phyloP scores from a whole-genome alignment of 2,797 vertebrate genomes.

The Anguilla marmorata region DNA sequence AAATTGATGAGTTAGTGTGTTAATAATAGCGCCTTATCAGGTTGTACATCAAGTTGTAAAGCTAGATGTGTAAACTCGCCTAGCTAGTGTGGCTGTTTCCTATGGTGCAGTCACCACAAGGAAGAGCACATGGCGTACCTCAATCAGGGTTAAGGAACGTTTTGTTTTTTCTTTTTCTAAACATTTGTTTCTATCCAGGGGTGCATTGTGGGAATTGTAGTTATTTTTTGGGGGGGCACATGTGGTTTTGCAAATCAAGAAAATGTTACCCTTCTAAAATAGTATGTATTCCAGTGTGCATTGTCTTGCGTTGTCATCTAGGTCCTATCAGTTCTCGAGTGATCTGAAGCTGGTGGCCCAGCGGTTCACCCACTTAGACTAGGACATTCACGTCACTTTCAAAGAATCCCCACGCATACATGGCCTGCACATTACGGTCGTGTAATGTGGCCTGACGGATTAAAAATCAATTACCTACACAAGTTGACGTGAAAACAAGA shows the following conservation, averaged over 20 bases:
- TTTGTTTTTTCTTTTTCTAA: constrained; percentile 19
- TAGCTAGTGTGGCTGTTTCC: background rate
- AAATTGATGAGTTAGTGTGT: background rate
- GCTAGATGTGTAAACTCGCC: background rate
- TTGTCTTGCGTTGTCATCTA: background rate
- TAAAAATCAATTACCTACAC: background rate
- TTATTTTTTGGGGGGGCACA: constrained; percentile 16
- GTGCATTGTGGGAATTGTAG: constrained; percentile 54
- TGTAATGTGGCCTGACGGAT: no score
- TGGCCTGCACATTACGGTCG: no score
- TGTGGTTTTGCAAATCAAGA: background rate
- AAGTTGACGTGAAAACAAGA: background rate
- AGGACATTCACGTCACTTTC: background rate
- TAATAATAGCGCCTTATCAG: background rate
- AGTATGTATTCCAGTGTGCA: background rate
- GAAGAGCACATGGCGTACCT: constrained; percentile 49
- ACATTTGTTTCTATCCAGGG: constrained; percentile 46
- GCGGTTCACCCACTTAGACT: no score
- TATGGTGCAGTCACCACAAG: background rate
- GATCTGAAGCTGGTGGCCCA: background rate
- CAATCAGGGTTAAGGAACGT: constrained; percentile 11
- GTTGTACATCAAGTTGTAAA: background rate
- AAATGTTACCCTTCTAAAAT: background rate
- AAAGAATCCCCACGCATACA: background rate
- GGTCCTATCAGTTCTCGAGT: background rate